Base-by-base conservation (phyloP, 2,797 vertebrate genomes). In the Sorex maritimensis region DNA sequence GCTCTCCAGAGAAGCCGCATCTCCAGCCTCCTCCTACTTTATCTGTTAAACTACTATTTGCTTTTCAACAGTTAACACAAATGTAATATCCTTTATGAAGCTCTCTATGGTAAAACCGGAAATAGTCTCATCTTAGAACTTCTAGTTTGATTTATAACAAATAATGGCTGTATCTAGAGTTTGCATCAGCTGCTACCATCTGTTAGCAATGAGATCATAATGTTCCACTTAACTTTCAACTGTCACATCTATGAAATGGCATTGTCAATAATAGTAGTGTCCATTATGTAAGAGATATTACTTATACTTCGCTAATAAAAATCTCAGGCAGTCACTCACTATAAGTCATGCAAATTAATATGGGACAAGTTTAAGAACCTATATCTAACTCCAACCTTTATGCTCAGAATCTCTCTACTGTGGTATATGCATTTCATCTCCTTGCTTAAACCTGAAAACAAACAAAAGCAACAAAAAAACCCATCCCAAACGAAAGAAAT, bases 31-130 rank as follows among this genome's bases (percentile, higher is more conserved):
- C 21, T 65, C 3, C 30, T 13, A 69, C 73, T 83, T 73, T 73
- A 49, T 52, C n/a, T 44, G 41, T 67, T 79, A 89, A 77, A 71
- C 63, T 11, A 67, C 30, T 63, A 49, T 17, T 17, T 49, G 26
- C 52, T 67, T 92, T 81, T 69, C 44, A 87, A 68, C 94, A 79
- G 46, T 55, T 30, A 87, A 82, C 15, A 88, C 21, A 87, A 91
- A 90, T 19, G 34, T 10, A 81, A 44, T 61, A 55, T 30, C 11
- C 8, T 13, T 69, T n/a, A 79, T 15, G n/a, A 86, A 52, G 23
- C 8, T 12, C 41, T 69, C 38, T 15, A 74, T 14, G 19, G 86
- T 61, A 17, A 92, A 85, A 75, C 68, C 21, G 67, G 65, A 91
- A 81, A 63, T 71, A 77, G 12, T 88, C 49, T 94, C 34, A 58